Conservation (phyloP, 2,797 vertebrate genomes). For the Microhierax caerulescens region DNA sequence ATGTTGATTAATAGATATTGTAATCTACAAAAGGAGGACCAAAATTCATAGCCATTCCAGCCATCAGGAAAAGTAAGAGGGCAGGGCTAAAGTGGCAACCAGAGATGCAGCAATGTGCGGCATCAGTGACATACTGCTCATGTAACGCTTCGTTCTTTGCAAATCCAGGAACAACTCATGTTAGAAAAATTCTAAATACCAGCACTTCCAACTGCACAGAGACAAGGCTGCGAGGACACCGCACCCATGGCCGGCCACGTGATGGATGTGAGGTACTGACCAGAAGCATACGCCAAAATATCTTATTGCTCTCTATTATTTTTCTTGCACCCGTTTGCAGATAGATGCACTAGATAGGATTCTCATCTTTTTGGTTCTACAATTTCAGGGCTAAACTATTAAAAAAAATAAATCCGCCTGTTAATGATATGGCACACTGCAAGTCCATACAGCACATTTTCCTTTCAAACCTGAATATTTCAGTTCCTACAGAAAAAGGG, state of each 20-base stretch:
- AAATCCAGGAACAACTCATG: background rate
- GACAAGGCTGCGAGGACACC: background rate
- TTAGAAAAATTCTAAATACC: background rate
- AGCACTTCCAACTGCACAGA: background rate
- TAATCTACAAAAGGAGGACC: background rate
- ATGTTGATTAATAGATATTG: conserved; percentile 38
- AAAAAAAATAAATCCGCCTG: background rate
- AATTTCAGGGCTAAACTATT: background rate
- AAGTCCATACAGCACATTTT: background rate
- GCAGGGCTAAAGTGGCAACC: background rate
- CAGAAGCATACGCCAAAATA: background rate
- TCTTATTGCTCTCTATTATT: background rate
- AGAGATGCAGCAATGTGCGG: rapidly evolving
- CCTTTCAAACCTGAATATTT: background rate
- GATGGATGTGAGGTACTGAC: background rate
- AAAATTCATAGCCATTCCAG: background rate
- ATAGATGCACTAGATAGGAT: background rate
- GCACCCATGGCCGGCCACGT: background rate
- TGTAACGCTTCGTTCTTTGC: background rate
- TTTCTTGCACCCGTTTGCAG: background rate
- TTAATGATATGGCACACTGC: background rate
- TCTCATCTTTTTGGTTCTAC: background rate
- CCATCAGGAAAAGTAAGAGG: background rate
- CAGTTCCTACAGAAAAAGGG: background rate
- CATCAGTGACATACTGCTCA: background rate